Conservation (phyloP, 2,797 vertebrate species). For the Parauchenoglanis punctatus region DNA sequence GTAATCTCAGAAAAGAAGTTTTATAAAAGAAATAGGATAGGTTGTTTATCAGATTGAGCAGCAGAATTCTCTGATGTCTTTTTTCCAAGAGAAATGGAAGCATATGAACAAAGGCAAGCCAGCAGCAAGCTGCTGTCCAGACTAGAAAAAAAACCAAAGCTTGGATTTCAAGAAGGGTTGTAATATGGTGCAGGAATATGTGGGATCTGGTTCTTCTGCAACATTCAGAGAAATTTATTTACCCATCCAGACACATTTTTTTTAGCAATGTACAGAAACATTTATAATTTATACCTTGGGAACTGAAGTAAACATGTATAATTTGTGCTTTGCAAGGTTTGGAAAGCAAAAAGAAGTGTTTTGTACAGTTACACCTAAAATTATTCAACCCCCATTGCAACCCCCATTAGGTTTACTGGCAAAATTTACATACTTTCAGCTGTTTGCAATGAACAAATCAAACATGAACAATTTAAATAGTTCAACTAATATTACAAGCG, state of each 20-base stretch:
- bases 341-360: background rate
- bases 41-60: background rate
- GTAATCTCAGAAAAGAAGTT: background rate
- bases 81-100: constrained; percentile 1
- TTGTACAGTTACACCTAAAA: background rate
- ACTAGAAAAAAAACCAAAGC: background rate
- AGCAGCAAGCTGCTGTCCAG: background rate
- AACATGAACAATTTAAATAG: too few species aligned
- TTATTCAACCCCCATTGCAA: too few species aligned
- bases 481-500: too few species aligned
- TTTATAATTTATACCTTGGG: background rate
- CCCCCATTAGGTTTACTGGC: too few species aligned
- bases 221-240: background rate
- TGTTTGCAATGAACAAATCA: too few species aligned
- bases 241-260: background rate
- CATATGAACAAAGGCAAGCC: background rate
- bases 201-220: background rate
- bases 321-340: background rate
- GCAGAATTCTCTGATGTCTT: background rate
- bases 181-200: background rate
- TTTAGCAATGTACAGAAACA: background rate
- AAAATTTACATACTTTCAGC: too few species aligned
- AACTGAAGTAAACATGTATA: background rate
- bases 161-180: background rate
- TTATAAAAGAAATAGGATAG: background rate